These are phyloP conservation scores for Tromatobia lineatoria DNA, from an alignment of 2,888 invertebrate species.

Conservation along the genomic window DNA sequence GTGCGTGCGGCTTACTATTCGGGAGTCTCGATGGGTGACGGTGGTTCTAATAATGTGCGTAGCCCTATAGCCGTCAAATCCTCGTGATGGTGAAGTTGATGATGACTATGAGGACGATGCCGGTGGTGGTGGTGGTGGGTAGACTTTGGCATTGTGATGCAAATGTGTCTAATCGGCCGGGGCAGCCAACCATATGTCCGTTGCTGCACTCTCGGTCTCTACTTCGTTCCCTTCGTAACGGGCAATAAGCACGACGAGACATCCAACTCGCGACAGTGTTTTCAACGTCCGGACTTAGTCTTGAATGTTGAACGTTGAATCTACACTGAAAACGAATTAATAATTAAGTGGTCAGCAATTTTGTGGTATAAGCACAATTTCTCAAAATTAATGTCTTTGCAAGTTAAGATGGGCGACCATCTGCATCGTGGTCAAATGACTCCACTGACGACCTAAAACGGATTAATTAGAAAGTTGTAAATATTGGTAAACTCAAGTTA, in stretches of 20 bases:
- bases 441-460: no score
- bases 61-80: slow-evolving; percentile 33
- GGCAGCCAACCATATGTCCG: slow-evolving; percentile 84
- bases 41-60: slow-evolving; percentile 24
- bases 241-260: slow-evolving; percentile 32
- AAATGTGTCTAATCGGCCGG: slow-evolving; percentile 85
- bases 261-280: slow-evolving; percentile 1
- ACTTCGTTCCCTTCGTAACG: slow-evolving; percentile 27
- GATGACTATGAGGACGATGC: slow-evolving; percentile 37
- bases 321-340: no score
- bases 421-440: no score
- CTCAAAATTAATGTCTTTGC: no score
- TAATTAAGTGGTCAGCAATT: no score
- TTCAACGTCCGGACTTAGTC: slow-evolving; percentile 1
- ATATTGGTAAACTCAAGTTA: no score
- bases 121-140: slow-evolving; percentile 76
- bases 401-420: no score
- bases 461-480: no score
- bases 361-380: no score
- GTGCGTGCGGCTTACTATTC: slow-evolving; percentile 52
- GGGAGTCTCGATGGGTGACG: slow-evolving; percentile 56
- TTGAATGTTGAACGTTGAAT: not conserved
- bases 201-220: slow-evolving; percentile 65
- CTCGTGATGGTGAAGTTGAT: slow-evolving; percentile 57
- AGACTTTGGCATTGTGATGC: slow-evolving; percentile 83